phyloP scores from a whole-genome alignment of 2,888 invertebrate genomes.

The Hydraecia micacea region DNA sequence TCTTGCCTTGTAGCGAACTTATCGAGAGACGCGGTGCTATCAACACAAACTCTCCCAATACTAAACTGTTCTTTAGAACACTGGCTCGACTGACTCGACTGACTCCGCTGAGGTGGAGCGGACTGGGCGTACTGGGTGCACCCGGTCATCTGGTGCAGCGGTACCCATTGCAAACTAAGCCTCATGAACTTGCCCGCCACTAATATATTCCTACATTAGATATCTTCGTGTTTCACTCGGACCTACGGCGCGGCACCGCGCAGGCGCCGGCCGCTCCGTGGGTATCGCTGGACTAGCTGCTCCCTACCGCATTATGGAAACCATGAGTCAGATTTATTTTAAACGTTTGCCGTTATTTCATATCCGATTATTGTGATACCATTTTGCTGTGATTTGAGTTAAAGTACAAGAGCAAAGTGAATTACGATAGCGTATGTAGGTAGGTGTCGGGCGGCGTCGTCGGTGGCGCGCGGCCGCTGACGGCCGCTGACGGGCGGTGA shows the following conservation, averaged over 20 bases:
- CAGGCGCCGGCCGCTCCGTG: not conserved
- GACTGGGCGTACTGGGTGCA: not conserved
- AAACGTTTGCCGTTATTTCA: conserved; percentile 15
- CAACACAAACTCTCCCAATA: conserved; percentile 28
- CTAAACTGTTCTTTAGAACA: not conserved
- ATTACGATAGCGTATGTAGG: conserved; percentile 37
- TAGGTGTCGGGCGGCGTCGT: conserved; percentile 5
- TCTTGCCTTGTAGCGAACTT: conserved; percentile 67
- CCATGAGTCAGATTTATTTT: not conserved
- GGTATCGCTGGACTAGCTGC: conserved; percentile 3
- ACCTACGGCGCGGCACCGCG: not conserved
- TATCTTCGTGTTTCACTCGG: not conserved
- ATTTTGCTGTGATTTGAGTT: conserved; percentile 74
- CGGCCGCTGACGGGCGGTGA: conserved; percentile 1
- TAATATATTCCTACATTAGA: too few species aligned
- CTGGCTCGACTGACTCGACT: conserved; percentile 27
- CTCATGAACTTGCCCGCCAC: not conserved
- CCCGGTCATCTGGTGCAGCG: conserved; percentile 1
- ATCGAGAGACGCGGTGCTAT: conserved; percentile 68
- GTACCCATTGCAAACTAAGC: conserved; percentile 1
- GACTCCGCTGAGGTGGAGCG: not conserved
- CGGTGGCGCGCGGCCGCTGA: not conserved
- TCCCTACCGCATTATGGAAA: not conserved
- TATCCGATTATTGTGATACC: conserved; percentile 61
- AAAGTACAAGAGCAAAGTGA: conserved; percentile 50